phyloP scores from a whole-genome alignment of 2,888 invertebrate genomes.

The Linhomoeus sp. region DNA sequence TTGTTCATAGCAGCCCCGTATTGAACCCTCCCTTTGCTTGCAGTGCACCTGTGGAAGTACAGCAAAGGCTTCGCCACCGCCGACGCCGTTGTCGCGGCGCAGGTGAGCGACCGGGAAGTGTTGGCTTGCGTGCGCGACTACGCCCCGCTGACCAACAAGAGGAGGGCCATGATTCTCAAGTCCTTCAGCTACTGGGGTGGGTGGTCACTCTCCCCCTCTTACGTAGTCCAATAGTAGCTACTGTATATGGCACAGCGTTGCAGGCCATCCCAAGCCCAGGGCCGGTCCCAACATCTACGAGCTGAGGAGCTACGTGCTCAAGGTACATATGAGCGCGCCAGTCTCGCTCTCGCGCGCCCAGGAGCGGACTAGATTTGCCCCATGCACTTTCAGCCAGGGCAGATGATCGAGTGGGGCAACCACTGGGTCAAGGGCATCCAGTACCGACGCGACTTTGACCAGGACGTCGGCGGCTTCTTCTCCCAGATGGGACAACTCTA shows the following conservation, averaged over 20 bases:
- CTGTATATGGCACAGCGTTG: too few species aligned
- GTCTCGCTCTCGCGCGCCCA: not conserved
- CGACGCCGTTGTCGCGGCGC: constrained; percentile 40
- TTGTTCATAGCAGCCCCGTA: too few species aligned
- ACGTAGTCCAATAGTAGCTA: too few species aligned
- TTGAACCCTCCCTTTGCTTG: constrained; percentile 1
- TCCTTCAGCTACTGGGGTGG: constrained; percentile 82
- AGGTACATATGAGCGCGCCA: constrained; percentile 32
- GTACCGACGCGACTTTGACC: constrained; percentile 67
- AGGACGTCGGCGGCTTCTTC: constrained; percentile 92
- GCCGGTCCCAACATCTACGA: constrained; percentile 67
- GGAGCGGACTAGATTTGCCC: not conserved
- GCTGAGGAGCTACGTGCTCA: constrained; percentile 69
- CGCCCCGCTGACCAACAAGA: constrained; percentile 12
- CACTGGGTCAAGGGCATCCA: constrained; percentile 51
- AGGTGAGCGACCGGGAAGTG: constrained; percentile 22
- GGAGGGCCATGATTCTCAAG: constrained; percentile 46
- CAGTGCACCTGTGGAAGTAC: constrained; percentile 78
- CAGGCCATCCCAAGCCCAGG: constrained; percentile 48
- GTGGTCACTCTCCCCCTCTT: too few species aligned
- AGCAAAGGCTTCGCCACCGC: constrained; percentile 51
- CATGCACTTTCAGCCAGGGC: constrained; percentile 48
- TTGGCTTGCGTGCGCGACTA: constrained; percentile 52
- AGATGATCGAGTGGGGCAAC: constrained; percentile 99
- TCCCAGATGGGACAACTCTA: constrained; percentile 88